Percentiles rank a stretch among this genome's conserved stretches.
phyloP scores from a whole-genome alignment of 2,888 invertebrate genomes.

The Ophion costatus region DNA sequence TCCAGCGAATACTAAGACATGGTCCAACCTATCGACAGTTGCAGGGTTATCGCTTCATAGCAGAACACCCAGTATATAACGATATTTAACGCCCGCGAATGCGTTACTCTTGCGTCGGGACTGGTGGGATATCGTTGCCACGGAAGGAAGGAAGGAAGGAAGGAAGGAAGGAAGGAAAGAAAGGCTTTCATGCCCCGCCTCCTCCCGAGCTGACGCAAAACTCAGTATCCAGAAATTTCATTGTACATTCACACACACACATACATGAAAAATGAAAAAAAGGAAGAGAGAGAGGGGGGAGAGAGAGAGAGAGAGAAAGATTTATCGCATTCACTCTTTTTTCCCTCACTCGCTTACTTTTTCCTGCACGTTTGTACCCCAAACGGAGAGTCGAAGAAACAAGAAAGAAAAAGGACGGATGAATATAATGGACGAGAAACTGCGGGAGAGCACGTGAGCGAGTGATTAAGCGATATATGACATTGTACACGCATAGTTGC shows the following conservation, averaged over 20 bases:
- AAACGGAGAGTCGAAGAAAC: not conserved
- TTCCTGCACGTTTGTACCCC: not conserved
- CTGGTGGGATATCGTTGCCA: slow-evolving; percentile 33
- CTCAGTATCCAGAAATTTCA: slow-evolving; percentile 20
- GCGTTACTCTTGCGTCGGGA: slow-evolving; percentile 63
- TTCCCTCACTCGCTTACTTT: slow-evolving; percentile 12
- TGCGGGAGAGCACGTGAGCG: slow-evolving; percentile 7
- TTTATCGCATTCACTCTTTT: slow-evolving; percentile 36
- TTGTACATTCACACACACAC: slow-evolving; percentile 5
- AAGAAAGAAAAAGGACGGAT: slow-evolving; percentile 12
- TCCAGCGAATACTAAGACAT: too few relatives aligned
- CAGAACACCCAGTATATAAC: not conserved
- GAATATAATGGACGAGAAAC: slow-evolving; percentile 2
- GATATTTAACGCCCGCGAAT: slow-evolving; percentile 37
- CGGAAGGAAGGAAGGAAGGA: slow-evolving; percentile 62
- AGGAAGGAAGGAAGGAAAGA: slow-evolving; percentile 63
- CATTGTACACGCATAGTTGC: not conserved
- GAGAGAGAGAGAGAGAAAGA: too few relatives aligned
- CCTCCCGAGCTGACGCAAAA: slow-evolving; percentile 4
- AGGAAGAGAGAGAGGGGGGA: too few relatives aligned
- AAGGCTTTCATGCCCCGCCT: slow-evolving; percentile 40
- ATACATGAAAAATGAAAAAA: not conserved
- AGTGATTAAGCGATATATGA: slow-evolving; percentile 23
- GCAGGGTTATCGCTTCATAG: too few relatives aligned
- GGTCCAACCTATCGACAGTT: too few relatives aligned